phyloP scores from a whole-genome alignment of 1,140 invertebrate species.

The Cataglyphis hispanica region DNA sequence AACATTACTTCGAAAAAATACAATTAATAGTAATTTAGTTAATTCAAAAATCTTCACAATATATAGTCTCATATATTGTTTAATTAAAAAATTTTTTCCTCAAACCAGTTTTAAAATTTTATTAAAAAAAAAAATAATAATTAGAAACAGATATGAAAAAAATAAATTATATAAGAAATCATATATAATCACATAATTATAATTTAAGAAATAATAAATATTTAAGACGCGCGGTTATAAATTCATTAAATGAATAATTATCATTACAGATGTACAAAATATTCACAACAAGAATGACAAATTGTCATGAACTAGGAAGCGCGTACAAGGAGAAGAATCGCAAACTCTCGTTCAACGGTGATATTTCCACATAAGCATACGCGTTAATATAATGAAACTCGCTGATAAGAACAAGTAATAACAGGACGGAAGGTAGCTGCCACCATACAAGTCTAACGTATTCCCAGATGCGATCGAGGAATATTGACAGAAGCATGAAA shows the following conservation, averaged over 20 bases:
- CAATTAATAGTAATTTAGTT: too few relatives aligned
- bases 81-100: not conserved
- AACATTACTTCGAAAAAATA: not conserved
- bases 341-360: constrained; percentile 2
- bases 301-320: constrained; percentile 33
- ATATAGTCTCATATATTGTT: not conserved
- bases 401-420: constrained; percentile 87
- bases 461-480: constrained; percentile 92
- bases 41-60: too few relatives aligned
- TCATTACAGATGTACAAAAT: not conserved
- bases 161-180: not conserved
- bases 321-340: not conserved
- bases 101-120: not conserved
- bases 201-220: not conserved
- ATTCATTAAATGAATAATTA: not conserved
- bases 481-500: constrained; percentile 91
- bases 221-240: not conserved
- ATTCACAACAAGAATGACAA: not conserved
- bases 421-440: constrained; percentile 87
- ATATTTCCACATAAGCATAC: constrained; percentile 72
- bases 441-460: constrained; percentile 90
- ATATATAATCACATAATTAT: not conserved
- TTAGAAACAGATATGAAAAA: not conserved
- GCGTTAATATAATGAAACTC: constrained; percentile 84
- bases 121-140: not conserved